phyloP scores from a whole-genome alignment of 2,797 vertebrate genomes.

The Psittacula echo region DNA sequence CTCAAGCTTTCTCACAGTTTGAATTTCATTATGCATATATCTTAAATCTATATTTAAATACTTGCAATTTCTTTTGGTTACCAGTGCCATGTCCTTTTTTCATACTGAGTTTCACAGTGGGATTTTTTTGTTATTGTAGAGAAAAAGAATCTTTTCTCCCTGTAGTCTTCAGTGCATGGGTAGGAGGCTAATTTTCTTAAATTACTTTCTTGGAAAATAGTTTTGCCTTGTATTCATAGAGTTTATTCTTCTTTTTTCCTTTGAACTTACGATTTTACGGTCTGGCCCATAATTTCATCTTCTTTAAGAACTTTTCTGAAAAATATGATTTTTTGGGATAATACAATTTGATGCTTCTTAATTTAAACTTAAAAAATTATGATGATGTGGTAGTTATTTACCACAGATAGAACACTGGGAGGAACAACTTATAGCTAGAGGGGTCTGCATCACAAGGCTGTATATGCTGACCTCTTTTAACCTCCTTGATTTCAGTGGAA shows the following conservation, averaged over 20 bases:
- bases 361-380: not conserved
- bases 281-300: not conserved
- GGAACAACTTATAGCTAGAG: not conserved
- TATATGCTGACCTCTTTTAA: not conserved
- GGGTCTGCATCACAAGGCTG: not conserved
- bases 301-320: not conserved
- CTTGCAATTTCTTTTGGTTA: not conserved
- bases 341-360: not conserved
- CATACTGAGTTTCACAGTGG: not conserved
- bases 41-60: not conserved
- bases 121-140: not conserved
- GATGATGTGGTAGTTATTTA: not conserved
- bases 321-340: not conserved
- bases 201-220: not conserved
- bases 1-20: not conserved
- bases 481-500: not conserved
- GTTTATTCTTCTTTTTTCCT: not conserved
- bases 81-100: not conserved
- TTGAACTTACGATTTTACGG: not conserved
- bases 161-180: not conserved
- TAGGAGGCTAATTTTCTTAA: not conserved
- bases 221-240: not conserved
- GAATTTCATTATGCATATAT: not conserved
- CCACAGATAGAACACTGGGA: not conserved
- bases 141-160: not conserved